Evolutionary conservation across 2,888 invertebrate genomes (phyloP).

Genomic region (Cheilosia pagana): DNA sequence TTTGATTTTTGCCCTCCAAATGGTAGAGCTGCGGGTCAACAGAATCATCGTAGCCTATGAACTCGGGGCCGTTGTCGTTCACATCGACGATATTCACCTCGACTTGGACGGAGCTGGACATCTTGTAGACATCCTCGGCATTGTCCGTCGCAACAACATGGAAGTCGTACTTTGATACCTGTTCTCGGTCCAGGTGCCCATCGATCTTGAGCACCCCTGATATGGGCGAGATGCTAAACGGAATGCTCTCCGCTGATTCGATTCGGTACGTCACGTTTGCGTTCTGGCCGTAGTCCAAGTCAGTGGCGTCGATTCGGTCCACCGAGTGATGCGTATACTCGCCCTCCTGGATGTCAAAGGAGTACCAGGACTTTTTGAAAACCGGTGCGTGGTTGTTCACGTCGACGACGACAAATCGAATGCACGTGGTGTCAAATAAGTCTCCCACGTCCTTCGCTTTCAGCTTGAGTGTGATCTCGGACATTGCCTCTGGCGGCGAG

Average conservation of each 20-base stretch:
- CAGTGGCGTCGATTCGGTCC: constrained; percentile 91
- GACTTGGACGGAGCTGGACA: constrained; percentile 90
- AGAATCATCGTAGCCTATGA: constrained; percentile 89
- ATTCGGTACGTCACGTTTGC: constrained; percentile 90
- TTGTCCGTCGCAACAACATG: constrained; percentile 90
- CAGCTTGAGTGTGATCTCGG: constrained; percentile 90
- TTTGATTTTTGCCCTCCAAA: constrained; percentile 75
- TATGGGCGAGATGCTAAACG: constrained; percentile 89
- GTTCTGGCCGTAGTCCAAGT: constrained; percentile 92
- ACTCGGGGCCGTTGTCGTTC: constrained; percentile 92
- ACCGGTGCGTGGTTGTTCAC: constrained; percentile 93
- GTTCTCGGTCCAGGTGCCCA: constrained; percentile 91
- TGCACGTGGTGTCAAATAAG: constrained; percentile 87
- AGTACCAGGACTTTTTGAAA: constrained; percentile 92
- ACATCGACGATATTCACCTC: constrained; percentile 92
- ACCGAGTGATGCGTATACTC: constrained; percentile 88
- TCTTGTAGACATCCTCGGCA: constrained; percentile 85
- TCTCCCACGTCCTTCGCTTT: constrained; percentile 91
- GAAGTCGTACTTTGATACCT: constrained; percentile 88
- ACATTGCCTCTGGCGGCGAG: constrained; percentile 89
- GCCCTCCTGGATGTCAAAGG: constrained; percentile 92
- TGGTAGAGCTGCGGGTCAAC: constrained; percentile 44
- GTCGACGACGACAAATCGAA: constrained; percentile 90
- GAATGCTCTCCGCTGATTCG: constrained; percentile 85
- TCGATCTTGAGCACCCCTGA: constrained; percentile 89